Evolutionary conservation across 2,113 vertebrate genomes (phyloP).

Genomic region (Melanocharis versteri): DNA sequence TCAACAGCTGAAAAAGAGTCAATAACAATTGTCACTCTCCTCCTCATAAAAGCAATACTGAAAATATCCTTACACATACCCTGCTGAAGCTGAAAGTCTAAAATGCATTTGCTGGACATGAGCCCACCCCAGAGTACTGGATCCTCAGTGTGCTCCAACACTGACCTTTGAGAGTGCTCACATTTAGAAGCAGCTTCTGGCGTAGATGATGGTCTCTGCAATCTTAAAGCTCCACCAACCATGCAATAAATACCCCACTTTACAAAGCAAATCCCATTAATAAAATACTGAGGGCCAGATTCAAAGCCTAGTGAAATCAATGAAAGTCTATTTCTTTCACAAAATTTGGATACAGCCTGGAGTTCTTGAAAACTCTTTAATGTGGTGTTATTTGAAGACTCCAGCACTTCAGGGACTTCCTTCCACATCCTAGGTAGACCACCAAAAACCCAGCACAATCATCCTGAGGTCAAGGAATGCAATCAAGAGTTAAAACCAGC

Average conservation of each 20-base stretch:
- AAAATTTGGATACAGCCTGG: background rate
- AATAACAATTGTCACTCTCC: background rate
- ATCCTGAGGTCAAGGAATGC: background rate
- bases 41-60: background rate
- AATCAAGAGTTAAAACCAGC: background rate
- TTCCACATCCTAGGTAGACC: background rate
- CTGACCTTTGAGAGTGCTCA: background rate
- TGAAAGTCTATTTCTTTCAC: background rate
- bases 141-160: background rate
- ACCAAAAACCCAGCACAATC: background rate
- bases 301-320: background rate
- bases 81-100: background rate
- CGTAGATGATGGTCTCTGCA: background rate
- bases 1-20: background rate
- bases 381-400: background rate
- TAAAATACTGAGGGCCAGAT: background rate
- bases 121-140: background rate
- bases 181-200: slow-evolving; percentile 16
- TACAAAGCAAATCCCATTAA: slow-evolving; percentile 2
- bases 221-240: background rate
- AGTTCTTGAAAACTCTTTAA: background rate
- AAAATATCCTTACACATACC: slow-evolving; percentile 12
- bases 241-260: background rate
- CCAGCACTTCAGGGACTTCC: background rate
- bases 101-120: slow-evolving; percentile 5